Percentiles rank a stretch among this genome's conserved stretches.
Evolutionary conservation across 2,888 invertebrate species (phyloP).

Genomic region (Dynastes hyllus): DNA sequence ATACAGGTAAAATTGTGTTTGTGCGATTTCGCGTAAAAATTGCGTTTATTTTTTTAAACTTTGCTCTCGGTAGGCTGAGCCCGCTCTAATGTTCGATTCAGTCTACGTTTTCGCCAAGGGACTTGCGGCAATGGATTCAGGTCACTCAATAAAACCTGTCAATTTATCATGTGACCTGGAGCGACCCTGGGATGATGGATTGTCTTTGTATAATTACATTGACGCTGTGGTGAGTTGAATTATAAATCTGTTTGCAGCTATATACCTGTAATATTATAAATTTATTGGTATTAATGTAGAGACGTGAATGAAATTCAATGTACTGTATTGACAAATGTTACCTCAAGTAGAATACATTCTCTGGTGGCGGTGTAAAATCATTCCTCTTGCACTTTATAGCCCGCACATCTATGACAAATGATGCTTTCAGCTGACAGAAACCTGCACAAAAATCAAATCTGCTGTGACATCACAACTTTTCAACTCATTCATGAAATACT

Average conservation of each 20-base stretch:
- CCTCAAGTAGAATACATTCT: background rate
- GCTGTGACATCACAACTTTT: too few species aligned
- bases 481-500: too few species aligned
- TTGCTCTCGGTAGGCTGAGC: conserved; percentile 80
- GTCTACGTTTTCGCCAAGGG: conserved; percentile 89
- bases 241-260: conserved; percentile 36
- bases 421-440: too few species aligned
- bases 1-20: conserved; percentile 74
- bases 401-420: too few species aligned
- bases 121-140: conserved; percentile 81
- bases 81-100: conserved; percentile 89
- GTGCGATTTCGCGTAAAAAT: conserved; percentile 40
- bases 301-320: background rate
- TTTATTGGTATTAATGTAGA: conserved; percentile 22
- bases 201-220: conserved; percentile 83
- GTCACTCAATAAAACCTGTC: conserved; percentile 79
- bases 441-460: too few species aligned
- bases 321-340: background rate
- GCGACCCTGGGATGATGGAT: conserved; percentile 85
- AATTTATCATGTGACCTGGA: conserved; percentile 90
- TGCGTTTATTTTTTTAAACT: conserved; percentile 44
- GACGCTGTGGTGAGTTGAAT: conserved; percentile 76
- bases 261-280: conserved; percentile 37
- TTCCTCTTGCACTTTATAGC: background rate
- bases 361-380: too few species aligned